Conservation (phyloP, 2,888 invertebrate species). For the Polietes domitor region DNA sequence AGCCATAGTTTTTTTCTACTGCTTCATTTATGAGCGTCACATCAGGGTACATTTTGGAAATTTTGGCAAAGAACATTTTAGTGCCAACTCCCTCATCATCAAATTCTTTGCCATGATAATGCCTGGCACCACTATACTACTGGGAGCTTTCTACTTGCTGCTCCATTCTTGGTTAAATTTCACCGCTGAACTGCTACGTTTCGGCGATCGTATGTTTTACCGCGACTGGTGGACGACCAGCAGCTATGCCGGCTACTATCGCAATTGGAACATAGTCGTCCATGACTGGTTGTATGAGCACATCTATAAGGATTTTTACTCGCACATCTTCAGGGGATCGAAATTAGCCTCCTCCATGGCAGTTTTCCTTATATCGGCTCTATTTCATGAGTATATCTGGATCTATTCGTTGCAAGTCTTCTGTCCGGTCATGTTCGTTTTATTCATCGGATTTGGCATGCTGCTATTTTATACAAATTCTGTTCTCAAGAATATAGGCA, state of each 20-base stretch:
- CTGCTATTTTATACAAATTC: slow-evolving; percentile 83
- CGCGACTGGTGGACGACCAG: slow-evolving; percentile 97
- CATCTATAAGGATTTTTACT: slow-evolving; percentile 88
- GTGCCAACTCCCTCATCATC: slow-evolving; percentile 80
- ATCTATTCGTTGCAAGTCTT: slow-evolving; percentile 91
- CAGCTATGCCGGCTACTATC: slow-evolving; percentile 90
- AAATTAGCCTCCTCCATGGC: slow-evolving; percentile 83
- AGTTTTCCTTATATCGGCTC: slow-evolving; percentile 90
- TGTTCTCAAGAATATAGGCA: slow-evolving; percentile 83
- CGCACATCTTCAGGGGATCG: slow-evolving; percentile 80
- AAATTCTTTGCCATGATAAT: slow-evolving; percentile 88
- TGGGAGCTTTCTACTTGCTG: slow-evolving; percentile 92
- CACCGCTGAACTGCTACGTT: slow-evolving; percentile 92
- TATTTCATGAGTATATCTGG: slow-evolving; percentile 94
- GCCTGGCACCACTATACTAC: slow-evolving; percentile 86
- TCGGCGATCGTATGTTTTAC: slow-evolving; percentile 93
- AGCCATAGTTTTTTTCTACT: slow-evolving; percentile 89
- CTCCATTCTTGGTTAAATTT: slow-evolving; percentile 96
- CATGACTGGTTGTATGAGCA: slow-evolving; percentile 97
- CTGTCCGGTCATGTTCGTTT: slow-evolving; percentile 91
- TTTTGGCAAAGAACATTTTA: slow-evolving; percentile 78
- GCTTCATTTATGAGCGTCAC: slow-evolving; percentile 91
- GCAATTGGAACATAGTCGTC: slow-evolving; percentile 97
- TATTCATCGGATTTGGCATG: slow-evolving; percentile 87
- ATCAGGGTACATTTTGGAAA: slow-evolving; percentile 83